Percentiles rank a stretch among this genome's conserved stretches.
These are phyloP conservation scores for Coleophora flavipennella DNA, from an alignment of 2,888 invertebrate species.

Conservation along the genomic window DNA sequence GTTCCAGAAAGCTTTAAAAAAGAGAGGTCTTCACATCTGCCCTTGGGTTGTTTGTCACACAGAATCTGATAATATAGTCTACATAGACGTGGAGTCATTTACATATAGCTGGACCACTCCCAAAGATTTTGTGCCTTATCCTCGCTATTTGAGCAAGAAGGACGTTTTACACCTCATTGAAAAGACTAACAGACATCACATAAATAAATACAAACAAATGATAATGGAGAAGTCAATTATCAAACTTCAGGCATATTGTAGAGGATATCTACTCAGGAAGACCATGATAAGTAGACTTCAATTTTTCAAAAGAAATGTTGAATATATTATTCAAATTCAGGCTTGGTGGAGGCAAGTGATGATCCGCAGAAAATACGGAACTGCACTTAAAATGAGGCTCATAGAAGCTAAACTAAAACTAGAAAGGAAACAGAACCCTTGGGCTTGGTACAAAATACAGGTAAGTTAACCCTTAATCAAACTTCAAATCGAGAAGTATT, in stretches of 20 bases:
- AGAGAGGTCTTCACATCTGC: constrained; percentile 53
- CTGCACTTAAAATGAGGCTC: constrained; percentile 52
- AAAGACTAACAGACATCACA: constrained; percentile 56
- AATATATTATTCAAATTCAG: constrained; percentile 66
- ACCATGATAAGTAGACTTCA: constrained; percentile 44
- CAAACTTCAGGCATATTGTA: constrained; percentile 72
- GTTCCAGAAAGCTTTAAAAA: constrained; percentile 57
- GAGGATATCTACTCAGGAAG: constrained; percentile 74
- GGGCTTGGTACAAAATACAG: constrained; percentile 67
- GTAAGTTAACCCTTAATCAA: constrained; percentile 24
- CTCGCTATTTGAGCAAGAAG: constrained; percentile 59
- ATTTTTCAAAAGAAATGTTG: constrained; percentile 51
- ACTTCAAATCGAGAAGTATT: no score
- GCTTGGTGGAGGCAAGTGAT: constrained; percentile 75
- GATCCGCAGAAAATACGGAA: constrained; percentile 55
- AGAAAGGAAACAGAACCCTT: constrained; percentile 50
- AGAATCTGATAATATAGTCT: constrained; percentile 62
- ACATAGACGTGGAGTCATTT: constrained; percentile 66
- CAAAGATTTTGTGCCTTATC: constrained; percentile 61
- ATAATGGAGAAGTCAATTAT: constrained; percentile 56
- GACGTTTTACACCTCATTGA: constrained; percentile 50
- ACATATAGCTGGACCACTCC: constrained; percentile 68
- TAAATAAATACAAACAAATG: constrained; percentile 51
- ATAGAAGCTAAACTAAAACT: constrained; percentile 48
- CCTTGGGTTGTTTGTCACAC: constrained; percentile 69